Base-by-base conservation (phyloP, 2,797 vertebrate genomes). In the Oryzias dopingdopingensis region DNA sequence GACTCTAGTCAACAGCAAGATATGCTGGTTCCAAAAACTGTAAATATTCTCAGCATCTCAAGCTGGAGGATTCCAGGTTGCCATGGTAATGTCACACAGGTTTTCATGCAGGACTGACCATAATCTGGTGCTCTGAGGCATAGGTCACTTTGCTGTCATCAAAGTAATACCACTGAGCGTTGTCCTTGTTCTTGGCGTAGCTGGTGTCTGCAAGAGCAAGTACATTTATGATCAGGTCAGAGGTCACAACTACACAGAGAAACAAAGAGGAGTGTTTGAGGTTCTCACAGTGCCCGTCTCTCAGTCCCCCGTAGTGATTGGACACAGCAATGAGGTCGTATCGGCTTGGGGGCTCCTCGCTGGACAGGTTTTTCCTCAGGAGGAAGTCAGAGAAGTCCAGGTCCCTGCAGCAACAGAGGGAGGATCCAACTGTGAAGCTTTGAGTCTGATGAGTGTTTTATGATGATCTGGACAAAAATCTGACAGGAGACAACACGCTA, bases 271-370 rank as follows among this genome's bases (percentile, higher is more conserved):
- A 24, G 14, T 23, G 15, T 6, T 5, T 4, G 8, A 5, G n/a
- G 29, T 37, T 37, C 93, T 62, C 86, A 96, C 94, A 96, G 65
- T 96, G 95, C 65, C 94, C 94, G 3, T 95, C 94, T 52, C 93
- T 78, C 52, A 95, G 92, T 58, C 93, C 93, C 13, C 94, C 95
- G 2, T 94, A 94, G 80, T 95, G 95, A 86, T 95, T 96, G 62
- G 94, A 95, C 65, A 95, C 94, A 0, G 93, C 92, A 1, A 95
- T 95, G 83, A 96, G 93, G 81, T 96, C 93, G 0, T 96, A 95
- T 69, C 91, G 87, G 84, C 92, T 93, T 2, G 90, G 90, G 13
- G 93, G 91, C 57, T 93, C 89, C 1, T 79, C 83, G 42, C 77
- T 84, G 4, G 83, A 86, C 67, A 77, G 64, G 0, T 76, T 88